A percentile compares a stretch with the other conserved stretches of the same genome.
These are phyloP conservation scores for Atethmia centrago DNA, from an alignment of 2,888 invertebrate genomes.

Conservation along the genomic window DNA sequence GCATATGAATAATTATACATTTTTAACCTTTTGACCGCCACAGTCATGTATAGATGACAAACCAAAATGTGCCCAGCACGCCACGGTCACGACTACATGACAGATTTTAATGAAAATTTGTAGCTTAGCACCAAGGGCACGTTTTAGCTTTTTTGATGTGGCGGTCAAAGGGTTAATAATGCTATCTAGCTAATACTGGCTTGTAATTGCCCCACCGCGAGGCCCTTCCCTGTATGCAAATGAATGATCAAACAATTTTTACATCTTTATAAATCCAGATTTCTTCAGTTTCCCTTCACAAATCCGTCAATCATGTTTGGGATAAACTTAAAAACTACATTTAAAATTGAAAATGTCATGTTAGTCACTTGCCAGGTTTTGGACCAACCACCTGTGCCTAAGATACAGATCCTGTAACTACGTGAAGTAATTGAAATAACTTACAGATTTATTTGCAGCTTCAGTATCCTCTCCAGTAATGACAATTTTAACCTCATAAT, in stretches of 20 bases:
- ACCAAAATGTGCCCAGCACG: too few relatives aligned
- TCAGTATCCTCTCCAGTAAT: slow-evolving; percentile 88
- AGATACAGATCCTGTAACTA: background rate
- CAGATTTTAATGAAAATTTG: too few relatives aligned
- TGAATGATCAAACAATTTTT: background rate
- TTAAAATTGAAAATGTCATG: background rate
- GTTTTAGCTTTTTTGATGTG: too few relatives aligned
- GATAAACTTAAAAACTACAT: background rate
- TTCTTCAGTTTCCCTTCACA: background rate
- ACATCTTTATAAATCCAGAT: background rate
- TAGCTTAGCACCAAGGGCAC: too few relatives aligned
- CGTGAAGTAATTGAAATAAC: slow-evolving; percentile 38
- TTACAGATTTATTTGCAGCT: slow-evolving; percentile 76
- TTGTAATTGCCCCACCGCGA: background rate
- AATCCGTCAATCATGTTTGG: too few relatives aligned
- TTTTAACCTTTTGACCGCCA: too few relatives aligned
- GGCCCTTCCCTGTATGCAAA: background rate
- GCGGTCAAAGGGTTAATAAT: background rate
- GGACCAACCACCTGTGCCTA: too few relatives aligned
- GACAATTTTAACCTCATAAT: slow-evolving; percentile 91
- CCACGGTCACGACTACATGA: too few relatives aligned
- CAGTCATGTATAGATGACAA: too few relatives aligned
- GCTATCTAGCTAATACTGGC: too few relatives aligned
- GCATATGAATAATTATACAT: background rate
- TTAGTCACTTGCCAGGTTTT: background rate